Conservation (phyloP, 2,113 vertebrate species). For the Talpa occidentalis region DNA sequence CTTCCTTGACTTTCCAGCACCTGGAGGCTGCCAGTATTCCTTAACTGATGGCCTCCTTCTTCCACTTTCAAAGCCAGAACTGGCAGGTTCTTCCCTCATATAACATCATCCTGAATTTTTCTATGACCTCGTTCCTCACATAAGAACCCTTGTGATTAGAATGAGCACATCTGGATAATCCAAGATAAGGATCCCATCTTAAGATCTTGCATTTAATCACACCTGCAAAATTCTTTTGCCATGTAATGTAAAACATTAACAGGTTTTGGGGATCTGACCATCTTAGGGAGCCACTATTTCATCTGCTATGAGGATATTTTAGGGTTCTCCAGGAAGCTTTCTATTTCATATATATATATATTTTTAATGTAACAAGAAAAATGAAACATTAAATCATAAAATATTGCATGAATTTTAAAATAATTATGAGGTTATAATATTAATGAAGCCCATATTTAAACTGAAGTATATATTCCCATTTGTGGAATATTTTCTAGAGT, state of each 20-base stretch:
- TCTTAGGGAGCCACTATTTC: neutral
- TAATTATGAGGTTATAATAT: neutral
- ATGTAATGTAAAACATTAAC: neutral
- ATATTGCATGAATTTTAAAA: neutral
- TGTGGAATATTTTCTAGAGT: constrained; percentile 28
- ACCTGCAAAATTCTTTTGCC: neutral
- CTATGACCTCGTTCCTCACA: neutral
- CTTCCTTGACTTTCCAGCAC: neutral
- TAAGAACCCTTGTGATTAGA: neutral
- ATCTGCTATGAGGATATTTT: neutral
- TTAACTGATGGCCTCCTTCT: neutral
- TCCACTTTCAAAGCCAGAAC: neutral
- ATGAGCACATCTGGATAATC: neutral
- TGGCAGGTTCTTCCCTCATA: neutral
- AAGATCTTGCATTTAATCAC: neutral
- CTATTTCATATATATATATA: neutral
- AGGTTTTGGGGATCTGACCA: neutral
- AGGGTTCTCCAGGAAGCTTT: neutral
- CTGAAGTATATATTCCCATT: neutral
- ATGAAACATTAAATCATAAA: neutral
- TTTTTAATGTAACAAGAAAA: constrained; percentile 32
- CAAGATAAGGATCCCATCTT: neutral
- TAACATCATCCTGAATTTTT: neutral
- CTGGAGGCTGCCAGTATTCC: neutral
- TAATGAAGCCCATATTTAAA: neutral